A percentile compares a stretch with the other conserved stretches of the same genome.
phyloP scores from a whole-genome alignment of 2,113 vertebrate species.

The Jacana jacana region DNA sequence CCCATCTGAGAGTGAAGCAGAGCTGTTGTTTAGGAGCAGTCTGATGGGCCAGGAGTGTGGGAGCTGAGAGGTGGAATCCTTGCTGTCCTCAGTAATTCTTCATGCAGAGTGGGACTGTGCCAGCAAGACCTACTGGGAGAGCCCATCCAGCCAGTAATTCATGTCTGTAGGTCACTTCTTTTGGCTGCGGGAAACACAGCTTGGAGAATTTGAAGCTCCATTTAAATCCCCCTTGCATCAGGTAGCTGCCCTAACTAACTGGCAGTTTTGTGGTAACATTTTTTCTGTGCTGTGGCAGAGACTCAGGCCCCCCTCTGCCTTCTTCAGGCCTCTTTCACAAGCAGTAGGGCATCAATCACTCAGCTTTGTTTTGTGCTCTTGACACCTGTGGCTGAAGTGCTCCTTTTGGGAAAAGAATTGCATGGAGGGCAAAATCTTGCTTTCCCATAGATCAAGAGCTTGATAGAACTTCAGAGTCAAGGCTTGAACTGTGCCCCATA shows the following conservation, averaged over 20 bases:
- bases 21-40: neutral
- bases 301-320: neutral
- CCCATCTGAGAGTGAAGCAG: neutral
- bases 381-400: conserved; percentile 3
- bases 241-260: neutral
- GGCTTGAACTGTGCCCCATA: conserved; percentile 18
- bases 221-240: neutral
- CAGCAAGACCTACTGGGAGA: neutral
- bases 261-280: neutral
- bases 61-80: neutral
- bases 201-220: neutral
- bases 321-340: neutral
- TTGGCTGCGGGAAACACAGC: neutral
- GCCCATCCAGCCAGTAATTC: neutral
- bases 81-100: neutral
- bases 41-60: neutral
- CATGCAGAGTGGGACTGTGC: neutral
- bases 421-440: neutral
- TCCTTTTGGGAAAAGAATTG: neutral
- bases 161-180: neutral
- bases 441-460: neutral
- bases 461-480: conserved; percentile 6
- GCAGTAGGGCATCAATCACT: neutral
- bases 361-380: neutral
- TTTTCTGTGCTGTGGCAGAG: neutral